A percentile compares a stretch with the other conserved stretches of the same genome.
Evolutionary conservation across 1,140 invertebrate genomes (phyloP).

Genomic region (Cepaea nemoralis): DNA sequence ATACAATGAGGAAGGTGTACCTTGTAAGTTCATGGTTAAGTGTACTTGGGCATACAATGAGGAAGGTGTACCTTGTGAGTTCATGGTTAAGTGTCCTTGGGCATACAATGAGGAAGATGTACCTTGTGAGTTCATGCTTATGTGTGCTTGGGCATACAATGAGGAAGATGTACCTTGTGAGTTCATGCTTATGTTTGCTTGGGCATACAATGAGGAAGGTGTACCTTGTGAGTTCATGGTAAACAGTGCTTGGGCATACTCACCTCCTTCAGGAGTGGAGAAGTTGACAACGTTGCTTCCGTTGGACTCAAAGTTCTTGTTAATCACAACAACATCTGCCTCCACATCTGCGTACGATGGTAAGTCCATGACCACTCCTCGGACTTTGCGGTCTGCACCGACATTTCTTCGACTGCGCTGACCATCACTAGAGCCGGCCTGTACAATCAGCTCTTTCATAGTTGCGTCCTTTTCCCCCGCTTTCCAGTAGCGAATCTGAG

Average conservation of each 20-base stretch:
- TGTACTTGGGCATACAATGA: no score
- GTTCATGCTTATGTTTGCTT: no score
- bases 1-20: no score
- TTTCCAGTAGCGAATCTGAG: constrained; percentile 88
- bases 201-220: no score
- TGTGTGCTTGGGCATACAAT: no score
- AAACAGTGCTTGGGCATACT: constrained; percentile 19
- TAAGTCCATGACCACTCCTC: constrained; percentile 46
- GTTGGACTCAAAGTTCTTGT: constrained; percentile 90
- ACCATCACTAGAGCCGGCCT: constrained; percentile 4
- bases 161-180: no score
- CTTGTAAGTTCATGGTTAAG: no score
- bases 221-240: no score
- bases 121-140: no score
- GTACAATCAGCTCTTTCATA: constrained; percentile 78
- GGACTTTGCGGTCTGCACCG: constrained; percentile 43
- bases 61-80: no score
- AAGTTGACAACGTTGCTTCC: constrained; percentile 87
- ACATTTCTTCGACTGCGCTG: constrained; percentile 12
- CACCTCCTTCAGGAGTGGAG: constrained; percentile 89
- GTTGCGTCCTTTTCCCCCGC: constrained; percentile 81
- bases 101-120: no score
- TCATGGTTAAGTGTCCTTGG: no score
- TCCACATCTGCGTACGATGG: constrained; percentile 86
- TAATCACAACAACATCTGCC: constrained; percentile 90